A percentile compares a stretch with the other conserved stretches of the same genome.
These are phyloP conservation scores for Apoderus coryli DNA, from an alignment of 2,888 invertebrate species.

Conservation along the genomic window DNA sequence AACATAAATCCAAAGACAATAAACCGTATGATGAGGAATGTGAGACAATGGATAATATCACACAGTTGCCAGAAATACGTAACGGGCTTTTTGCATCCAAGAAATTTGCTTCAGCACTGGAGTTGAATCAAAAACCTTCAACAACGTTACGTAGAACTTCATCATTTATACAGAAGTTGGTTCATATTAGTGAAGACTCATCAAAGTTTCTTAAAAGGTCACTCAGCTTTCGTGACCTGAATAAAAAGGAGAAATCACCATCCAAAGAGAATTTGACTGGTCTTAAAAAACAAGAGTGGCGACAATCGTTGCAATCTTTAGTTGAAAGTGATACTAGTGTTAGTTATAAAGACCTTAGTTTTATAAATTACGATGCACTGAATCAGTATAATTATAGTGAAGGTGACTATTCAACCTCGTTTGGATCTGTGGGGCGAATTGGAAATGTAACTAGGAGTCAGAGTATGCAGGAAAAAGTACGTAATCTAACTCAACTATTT, in stretches of 20 bases:
- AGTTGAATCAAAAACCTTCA: conserved; percentile 19
- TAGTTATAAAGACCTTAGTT: conserved; percentile 41
- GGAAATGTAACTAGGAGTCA: conserved; percentile 28
- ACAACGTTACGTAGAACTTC: conserved; percentile 21
- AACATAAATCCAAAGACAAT: conserved; percentile 18
- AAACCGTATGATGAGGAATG: conserved; percentile 21
- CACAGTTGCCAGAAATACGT: conserved; percentile 19
- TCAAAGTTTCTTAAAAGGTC: conserved; percentile 27
- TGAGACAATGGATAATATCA: conserved; percentile 22
- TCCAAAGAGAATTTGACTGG: conserved; percentile 25
- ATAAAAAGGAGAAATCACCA: conserved; percentile 22
- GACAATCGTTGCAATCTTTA: conserved; percentile 37
- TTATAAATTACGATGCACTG: conserved; percentile 40
- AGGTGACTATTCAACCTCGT: conserved; percentile 11
- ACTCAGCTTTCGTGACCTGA: conserved; percentile 29
- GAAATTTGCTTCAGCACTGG: conserved; percentile 24
- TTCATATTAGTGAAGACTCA: conserved; percentile 25
- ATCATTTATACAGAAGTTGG: conserved; percentile 27
- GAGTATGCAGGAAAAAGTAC: conserved; percentile 30
- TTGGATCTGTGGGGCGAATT: conserved; percentile 14
- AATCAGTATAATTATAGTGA: conserved; percentile 30
- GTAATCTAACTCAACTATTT: conserved; percentile 12
- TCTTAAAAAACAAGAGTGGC: conserved; percentile 33
- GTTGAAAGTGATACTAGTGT: conserved; percentile 41
- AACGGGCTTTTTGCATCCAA: conserved; percentile 19